phyloP scores from a whole-genome alignment of 2,113 vertebrate species.

The Salminus brasiliensis region DNA sequence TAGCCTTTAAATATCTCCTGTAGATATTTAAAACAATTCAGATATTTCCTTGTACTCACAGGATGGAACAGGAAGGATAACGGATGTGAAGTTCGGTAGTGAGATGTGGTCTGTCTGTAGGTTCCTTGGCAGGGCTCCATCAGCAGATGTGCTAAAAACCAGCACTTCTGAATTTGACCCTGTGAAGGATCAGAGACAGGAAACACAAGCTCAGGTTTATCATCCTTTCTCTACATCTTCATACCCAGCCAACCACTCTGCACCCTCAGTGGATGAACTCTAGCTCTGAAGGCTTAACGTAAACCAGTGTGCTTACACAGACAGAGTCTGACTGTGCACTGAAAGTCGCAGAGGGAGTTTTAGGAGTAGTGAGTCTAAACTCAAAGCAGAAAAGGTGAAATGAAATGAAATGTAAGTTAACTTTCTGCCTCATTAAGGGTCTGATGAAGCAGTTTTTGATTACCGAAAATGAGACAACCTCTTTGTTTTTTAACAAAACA shows the following conservation, averaged over 20 bases:
- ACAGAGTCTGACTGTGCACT: background rate
- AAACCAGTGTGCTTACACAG: background rate
- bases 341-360: background rate
- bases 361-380: background rate
- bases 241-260: background rate
- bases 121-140: constrained; percentile 31
- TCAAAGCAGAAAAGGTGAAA: background rate
- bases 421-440: background rate
- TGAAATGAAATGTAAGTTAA: background rate
- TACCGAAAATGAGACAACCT: background rate
- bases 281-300: background rate
- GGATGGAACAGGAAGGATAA: constrained; percentile 58
- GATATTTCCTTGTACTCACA: too few species aligned
- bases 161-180: constrained; percentile 32
- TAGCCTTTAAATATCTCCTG: background rate
- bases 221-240: background rate
- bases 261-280: background rate
- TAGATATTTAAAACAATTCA: too few species aligned
- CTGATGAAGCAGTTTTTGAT: background rate
- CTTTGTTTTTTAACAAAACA: too few species aligned
- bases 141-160: constrained; percentile 31
- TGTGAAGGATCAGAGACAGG: constrained; percentile 22
- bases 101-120: constrained; percentile 37
- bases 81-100: constrained; percentile 58
- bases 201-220: background rate